phyloP scores from a whole-genome alignment of 2,888 invertebrate genomes.

The Parelbella ahira region DNA sequence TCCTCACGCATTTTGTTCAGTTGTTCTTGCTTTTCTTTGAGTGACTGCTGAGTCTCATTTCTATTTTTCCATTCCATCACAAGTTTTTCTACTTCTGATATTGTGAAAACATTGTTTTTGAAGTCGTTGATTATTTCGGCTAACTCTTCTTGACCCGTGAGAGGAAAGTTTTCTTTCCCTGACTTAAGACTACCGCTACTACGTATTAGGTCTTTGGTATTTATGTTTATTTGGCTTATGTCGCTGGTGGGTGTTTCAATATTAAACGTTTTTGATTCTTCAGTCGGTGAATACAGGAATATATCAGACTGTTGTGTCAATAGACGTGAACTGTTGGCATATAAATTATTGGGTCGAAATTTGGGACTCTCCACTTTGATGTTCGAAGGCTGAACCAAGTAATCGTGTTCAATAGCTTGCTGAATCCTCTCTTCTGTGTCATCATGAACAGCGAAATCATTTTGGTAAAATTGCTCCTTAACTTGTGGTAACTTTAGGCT shows the following conservation, averaged over 20 bases:
- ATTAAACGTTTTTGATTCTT: constrained; percentile 68
- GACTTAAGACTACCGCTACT: constrained; percentile 67
- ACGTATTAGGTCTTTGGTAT: constrained; percentile 56
- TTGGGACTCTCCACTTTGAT: constrained; percentile 79
- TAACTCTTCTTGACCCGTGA: constrained; percentile 86
- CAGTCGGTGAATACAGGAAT: constrained; percentile 73
- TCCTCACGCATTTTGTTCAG: constrained; percentile 89
- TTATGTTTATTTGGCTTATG: constrained; percentile 72
- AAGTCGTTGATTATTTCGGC: constrained; percentile 93
- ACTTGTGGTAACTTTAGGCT: constrained; percentile 61
- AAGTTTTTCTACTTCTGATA: constrained; percentile 90
- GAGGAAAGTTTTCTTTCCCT: constrained; percentile 59
- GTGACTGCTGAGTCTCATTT: constrained; percentile 92
- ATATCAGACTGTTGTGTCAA: constrained; percentile 67
- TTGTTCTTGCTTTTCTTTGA: constrained; percentile 91
- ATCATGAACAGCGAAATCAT: constrained; percentile 60
- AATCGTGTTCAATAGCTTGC: constrained; percentile 79
- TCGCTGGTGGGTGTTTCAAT: constrained; percentile 75
- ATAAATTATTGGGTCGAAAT: constrained; percentile 70
- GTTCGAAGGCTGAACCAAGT: constrained; percentile 82
- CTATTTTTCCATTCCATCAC: constrained; percentile 93
- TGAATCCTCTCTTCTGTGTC: constrained; percentile 62
- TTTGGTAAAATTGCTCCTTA: constrained; percentile 74
- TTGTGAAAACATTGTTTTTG: constrained; percentile 92
- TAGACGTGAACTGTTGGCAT: constrained; percentile 68